Evolutionary conservation across 2,888 invertebrate species (phyloP).

Genomic region (Anarsia innoxiella): DNA sequence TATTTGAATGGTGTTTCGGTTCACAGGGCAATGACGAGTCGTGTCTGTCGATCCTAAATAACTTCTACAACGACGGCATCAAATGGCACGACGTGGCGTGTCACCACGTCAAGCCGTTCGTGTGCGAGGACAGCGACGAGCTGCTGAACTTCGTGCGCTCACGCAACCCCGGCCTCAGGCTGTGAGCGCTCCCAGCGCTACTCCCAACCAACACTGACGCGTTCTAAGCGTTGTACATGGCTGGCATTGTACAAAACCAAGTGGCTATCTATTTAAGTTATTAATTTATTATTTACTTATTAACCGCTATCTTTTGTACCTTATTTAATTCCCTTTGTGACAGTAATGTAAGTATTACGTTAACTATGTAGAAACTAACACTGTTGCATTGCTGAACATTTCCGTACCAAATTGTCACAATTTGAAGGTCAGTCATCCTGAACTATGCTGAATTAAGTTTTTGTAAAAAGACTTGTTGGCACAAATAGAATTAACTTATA

Average conservation of each 20-base stretch:
- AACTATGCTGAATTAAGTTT: constrained; percentile 31
- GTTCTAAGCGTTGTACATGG: constrained; percentile 48
- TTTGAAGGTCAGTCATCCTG: constrained; percentile 37
- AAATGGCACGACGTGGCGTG: constrained; percentile 93
- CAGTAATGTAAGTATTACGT: constrained; percentile 8
- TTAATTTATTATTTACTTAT: constrained; percentile 47
- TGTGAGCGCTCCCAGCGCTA: constrained; percentile 58
- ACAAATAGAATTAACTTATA: constrained; percentile 60
- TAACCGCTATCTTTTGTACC: constrained; percentile 22
- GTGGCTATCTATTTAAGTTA: constrained; percentile 64
- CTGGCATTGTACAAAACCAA: constrained; percentile 68
- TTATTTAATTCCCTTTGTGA: constrained; percentile 6
- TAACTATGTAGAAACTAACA: constrained; percentile 10
- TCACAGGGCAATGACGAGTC: constrained; percentile 91
- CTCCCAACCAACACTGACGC: constrained; percentile 26
- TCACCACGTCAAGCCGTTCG: constrained; percentile 90
- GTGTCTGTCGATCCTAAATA: constrained; percentile 90
- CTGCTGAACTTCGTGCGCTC: constrained; percentile 92
- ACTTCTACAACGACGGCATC: constrained; percentile 92
- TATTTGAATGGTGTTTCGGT: constrained; percentile 12
- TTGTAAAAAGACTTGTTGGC: constrained; percentile 62
- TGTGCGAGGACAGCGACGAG: constrained; percentile 94
- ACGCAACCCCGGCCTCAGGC: constrained; percentile 88
- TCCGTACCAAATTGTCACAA: constrained; percentile 16
- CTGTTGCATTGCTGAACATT: constrained; percentile 3